Evolutionary conservation across 2,888 invertebrate genomes (phyloP), one percentile per base, ranked within the genome.

Genomic region (Xylota sylvarum): DNA sequence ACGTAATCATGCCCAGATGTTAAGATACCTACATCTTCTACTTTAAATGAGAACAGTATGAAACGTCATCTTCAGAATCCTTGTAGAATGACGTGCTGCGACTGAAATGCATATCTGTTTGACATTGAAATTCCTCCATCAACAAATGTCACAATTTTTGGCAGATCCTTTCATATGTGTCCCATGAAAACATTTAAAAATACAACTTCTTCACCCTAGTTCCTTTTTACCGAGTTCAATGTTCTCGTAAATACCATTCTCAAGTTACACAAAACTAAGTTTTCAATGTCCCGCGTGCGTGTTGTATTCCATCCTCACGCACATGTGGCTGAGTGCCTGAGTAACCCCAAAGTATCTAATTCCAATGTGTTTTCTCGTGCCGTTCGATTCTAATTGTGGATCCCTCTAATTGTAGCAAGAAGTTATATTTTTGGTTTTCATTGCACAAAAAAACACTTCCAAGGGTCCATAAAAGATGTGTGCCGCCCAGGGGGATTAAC

Each of bases 311-410:
- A 64, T 56, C 40, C 73, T 40, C 60, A 77, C 65, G 73, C 83
- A 78, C 62, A 73, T 82, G 64, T 58, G 76, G 40, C 30, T 52
- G 43, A 73, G 64, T 77, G 70, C 37, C 67, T 32, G 14, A 81
- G 32, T 70, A 48, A 64, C 62, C 62, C 46, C 48, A 64, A 62
- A 52, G 50, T 65, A 23, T 55, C 37, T 46, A 35, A 62, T 37
- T 70, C 69, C 37, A 46, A 14, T 48, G 55, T 70, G 46, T 76
- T 55, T 43, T 48, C 67, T 50, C 65, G 83, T 83, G 65, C 70
- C 69, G 14, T 55, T 64, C 55, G 46, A 67, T 67, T 78, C 78
- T 83, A 73, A 83, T 78, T 67, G 72, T 60, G 73, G 83, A 83
- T 73, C 78, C 35, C 67, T 67, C 60, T 77, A 76, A 82, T 82